Evolutionary conservation across 1,140 invertebrate genomes (phyloP), one percentile per base, ranked within the genome.

Genomic region (Ostrea edulis): DNA sequence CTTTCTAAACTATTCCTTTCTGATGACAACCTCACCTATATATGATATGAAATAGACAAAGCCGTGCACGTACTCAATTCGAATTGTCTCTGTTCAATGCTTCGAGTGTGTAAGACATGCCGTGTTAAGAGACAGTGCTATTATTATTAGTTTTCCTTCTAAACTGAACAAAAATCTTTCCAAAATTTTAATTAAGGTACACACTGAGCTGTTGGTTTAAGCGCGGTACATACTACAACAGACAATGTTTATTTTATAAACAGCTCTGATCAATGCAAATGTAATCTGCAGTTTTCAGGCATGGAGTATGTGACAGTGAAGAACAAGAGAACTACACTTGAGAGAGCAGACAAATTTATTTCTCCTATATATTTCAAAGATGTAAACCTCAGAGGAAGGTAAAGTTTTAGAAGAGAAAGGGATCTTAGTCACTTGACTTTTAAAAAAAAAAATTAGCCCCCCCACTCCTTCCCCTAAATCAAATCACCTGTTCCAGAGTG

Each of bases 301-400:
- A 92, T 92, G 92, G 92, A 93, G 0, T 90, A 91, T 62, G 87
- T 92, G 14, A 91, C 95, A n/a, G 89, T 95, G 62, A 96, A 96
- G 92, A 94, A 96, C 90, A 93, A 93, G 87, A 90, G 94, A 52
- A 96, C 95, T 62, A 96, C 95, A 7, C 90, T 95, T 68, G 96
- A 96, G 85, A 92, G 95, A 86, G 94, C 95, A 58, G 95, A 96
- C 83, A 96, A 96, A 88, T 96, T 95, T 90, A 95, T 96, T 68
- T 96, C 95, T 9, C 89, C 89, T n/a, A 86, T 88, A 12, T 95
- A 95, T 89, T 95, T 96, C 85, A 95, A 93, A 9, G 95, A 96
- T 92, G 91, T 94, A 20, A 96, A 95, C 89, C 89, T 96, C 17
- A 90, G 88, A 83, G 93, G 94, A 86, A 94, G 92, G 93, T 94